phyloP scores from a whole-genome alignment of 2,888 invertebrate genomes.

The Creontiades dilutus region DNA sequence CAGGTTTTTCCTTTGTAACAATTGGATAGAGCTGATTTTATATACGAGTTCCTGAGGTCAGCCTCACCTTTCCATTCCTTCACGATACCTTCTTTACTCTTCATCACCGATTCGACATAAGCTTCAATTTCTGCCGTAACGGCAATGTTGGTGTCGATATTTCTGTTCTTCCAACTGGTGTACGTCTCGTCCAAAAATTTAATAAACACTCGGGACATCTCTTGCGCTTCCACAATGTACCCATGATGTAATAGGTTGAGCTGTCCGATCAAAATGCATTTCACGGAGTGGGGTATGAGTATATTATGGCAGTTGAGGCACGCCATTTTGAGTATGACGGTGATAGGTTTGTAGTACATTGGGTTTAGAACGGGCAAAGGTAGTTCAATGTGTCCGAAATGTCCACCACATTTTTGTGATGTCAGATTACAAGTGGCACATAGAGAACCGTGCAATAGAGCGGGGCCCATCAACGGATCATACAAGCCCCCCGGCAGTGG shows the following conservation, averaged over 20 bases:
- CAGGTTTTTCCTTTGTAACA: constrained; percentile 73
- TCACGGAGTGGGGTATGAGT: constrained; percentile 83
- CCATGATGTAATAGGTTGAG: constrained; percentile 87
- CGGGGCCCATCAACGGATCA: constrained; percentile 90
- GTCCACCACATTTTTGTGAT: constrained; percentile 89
- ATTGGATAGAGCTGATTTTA: constrained; percentile 65
- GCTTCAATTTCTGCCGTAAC: constrained; percentile 41
- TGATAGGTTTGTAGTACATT: constrained; percentile 88
- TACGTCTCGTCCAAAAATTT: constrained; percentile 18
- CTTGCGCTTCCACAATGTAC: constrained; percentile 85
- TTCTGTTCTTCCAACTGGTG: background rate
- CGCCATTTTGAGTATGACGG: constrained; percentile 83
- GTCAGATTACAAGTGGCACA: constrained; percentile 53
- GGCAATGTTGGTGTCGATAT: background rate
- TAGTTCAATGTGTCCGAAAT: constrained; percentile 95
- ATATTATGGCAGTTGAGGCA: constrained; percentile 86
- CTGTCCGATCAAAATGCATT: constrained; percentile 84
- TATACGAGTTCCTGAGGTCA: constrained; percentile 68
- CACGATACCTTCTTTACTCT: background rate
- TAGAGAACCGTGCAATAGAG: constrained; percentile 74
- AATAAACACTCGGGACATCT: constrained; percentile 77
- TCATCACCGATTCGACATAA: background rate
- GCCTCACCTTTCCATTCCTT: constrained; percentile 72
- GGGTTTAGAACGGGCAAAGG: constrained; percentile 95
- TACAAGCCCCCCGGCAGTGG: constrained; percentile 93